Evolutionary conservation across 2,113 vertebrate species (phyloP).

Genomic region (Rhinolophus sinicus): DNA sequence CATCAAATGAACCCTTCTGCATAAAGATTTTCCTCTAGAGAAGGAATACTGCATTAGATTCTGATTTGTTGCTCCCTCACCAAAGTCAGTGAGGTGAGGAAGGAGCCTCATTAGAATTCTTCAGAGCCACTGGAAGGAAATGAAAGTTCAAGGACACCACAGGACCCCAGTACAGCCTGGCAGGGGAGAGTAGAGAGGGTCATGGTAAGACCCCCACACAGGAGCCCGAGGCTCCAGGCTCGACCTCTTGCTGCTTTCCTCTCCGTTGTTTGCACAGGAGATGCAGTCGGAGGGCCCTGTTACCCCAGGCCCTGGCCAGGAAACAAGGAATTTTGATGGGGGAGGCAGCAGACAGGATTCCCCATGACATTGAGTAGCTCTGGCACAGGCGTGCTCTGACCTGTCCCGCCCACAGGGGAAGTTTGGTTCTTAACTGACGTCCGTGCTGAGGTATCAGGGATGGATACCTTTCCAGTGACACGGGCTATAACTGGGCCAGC

Average conservation of each 20-base stretch:
- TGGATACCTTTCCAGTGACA: neutral
- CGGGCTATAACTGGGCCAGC: neutral
- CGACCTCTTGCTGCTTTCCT: neutral
- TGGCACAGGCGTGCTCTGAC: neutral
- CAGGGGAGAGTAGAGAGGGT: neutral
- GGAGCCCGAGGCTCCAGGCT: neutral
- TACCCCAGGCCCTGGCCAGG: neutral
- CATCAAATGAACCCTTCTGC: neutral
- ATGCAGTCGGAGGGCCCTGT: neutral
- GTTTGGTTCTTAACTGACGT: neutral
- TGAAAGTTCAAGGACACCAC: neutral
- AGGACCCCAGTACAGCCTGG: neutral
- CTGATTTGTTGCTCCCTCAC: neutral
- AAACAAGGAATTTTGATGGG: neutral
- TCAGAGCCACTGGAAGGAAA: neutral
- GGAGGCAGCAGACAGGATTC: neutral
- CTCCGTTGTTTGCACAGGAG: neutral
- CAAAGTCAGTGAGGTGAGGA: neutral
- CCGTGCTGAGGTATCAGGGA: neutral
- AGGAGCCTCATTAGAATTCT: neutral
- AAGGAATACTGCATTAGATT: neutral
- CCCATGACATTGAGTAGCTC: neutral
- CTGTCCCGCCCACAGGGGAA: neutral
- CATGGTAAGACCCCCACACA: rapidly evolving
- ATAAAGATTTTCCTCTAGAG: neutral